Percentiles rank a stretch among this genome's conserved stretches.
These are phyloP conservation scores for Hyphantria cunea DNA, from an alignment of 1,140 invertebrate genomes.

Conservation along the genomic window DNA sequence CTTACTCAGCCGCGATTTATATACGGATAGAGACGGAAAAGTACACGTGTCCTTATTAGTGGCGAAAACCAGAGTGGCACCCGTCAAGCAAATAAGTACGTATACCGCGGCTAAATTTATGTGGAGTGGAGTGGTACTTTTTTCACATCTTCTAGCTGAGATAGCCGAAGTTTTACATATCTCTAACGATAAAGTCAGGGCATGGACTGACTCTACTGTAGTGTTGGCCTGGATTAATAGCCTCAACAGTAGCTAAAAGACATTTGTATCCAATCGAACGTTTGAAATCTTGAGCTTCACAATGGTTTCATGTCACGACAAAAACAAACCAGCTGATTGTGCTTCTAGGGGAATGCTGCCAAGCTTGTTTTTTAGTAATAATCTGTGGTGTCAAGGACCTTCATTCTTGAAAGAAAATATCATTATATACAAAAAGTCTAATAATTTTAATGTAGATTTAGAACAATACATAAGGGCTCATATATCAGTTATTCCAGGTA, in stretches of 20 bases:
- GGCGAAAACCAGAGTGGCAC: too few relatives aligned
- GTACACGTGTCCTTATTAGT: too few relatives aligned
- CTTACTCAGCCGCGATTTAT: too few relatives aligned
- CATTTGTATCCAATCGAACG: slow-evolving; percentile 11
- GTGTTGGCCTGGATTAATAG: slow-evolving; percentile 3
- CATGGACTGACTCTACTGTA: slow-evolving; percentile 5
- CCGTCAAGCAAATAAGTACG: too few relatives aligned
- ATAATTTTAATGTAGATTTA: neutral
- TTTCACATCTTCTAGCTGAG: too few relatives aligned
- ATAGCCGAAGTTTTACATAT: neutral
- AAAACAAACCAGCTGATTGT: slow-evolving; percentile 5
- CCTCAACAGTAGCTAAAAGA: slow-evolving; percentile 7
- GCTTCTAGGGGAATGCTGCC: slow-evolving; percentile 8
- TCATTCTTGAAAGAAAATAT: slow-evolving; percentile 4
- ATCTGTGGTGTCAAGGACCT: slow-evolving; percentile 19
- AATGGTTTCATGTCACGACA: slow-evolving; percentile 6
- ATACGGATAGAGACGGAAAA: too few relatives aligned
- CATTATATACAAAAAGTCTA: slow-evolving; percentile 12
- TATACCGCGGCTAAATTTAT: too few relatives aligned
- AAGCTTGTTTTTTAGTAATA: slow-evolving; percentile 1
- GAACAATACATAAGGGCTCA: slow-evolving; percentile 11
- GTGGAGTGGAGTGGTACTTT: too few relatives aligned
- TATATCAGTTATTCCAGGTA: neutral
- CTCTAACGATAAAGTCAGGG: neutral
- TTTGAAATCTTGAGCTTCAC: slow-evolving; percentile 8